These are phyloP conservation scores for Cosmia trapezina DNA, from an alignment of 2,888 invertebrate species.

Conservation along the genomic window DNA sequence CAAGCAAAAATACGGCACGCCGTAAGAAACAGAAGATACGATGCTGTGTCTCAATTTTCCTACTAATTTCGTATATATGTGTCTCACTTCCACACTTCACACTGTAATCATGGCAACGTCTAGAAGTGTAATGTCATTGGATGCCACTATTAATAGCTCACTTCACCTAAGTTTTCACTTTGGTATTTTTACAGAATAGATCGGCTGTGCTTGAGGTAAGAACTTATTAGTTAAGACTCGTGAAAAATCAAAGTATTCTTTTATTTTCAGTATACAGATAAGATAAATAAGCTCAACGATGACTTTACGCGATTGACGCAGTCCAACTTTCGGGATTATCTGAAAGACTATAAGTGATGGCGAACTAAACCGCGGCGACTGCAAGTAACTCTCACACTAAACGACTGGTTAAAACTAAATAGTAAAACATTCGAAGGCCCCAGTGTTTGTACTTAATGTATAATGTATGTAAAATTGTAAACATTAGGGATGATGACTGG, in stretches of 20 bases:
- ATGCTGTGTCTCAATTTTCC: too few relatives aligned
- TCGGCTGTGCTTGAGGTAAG: background rate
- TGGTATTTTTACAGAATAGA: too few relatives aligned
- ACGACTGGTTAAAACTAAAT: constrained; percentile 27
- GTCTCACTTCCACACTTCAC: too few relatives aligned
- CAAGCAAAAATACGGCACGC: too few relatives aligned
- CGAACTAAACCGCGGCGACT: constrained; percentile 1
- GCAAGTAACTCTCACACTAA: constrained; percentile 17
- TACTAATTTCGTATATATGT: too few relatives aligned
- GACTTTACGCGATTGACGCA: constrained; percentile 82
- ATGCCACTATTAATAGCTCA: too few relatives aligned
- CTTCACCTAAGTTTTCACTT: too few relatives aligned
- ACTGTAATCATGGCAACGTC: too few relatives aligned
- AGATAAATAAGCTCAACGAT: constrained; percentile 82
- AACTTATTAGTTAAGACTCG: background rate
- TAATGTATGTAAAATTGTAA: constrained; percentile 35
- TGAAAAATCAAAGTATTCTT: constrained; percentile 17
- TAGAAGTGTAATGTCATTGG: too few relatives aligned
- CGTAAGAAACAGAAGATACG: too few relatives aligned
- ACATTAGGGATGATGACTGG: background rate
- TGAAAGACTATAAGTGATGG: constrained; percentile 66
- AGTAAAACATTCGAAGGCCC: constrained; percentile 31
- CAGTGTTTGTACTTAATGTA: constrained; percentile 56
- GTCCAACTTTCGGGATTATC: constrained; percentile 73
- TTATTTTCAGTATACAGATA: constrained; percentile 81